These are phyloP conservation scores for Colossoma macropomum DNA, from an alignment of 2,113 vertebrate genomes.

Conservation along the genomic window DNA sequence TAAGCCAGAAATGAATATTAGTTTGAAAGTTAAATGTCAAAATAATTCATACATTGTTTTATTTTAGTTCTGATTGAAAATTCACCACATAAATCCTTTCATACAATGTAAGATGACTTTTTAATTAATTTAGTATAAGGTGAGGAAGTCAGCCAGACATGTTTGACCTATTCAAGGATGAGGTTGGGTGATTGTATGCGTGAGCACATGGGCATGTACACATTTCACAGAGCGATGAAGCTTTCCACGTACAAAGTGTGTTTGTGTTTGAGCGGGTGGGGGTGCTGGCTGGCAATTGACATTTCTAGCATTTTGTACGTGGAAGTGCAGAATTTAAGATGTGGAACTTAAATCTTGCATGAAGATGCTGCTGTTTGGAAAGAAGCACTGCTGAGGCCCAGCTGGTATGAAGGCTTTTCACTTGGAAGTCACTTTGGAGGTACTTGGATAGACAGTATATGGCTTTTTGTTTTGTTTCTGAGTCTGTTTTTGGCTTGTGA, in stretches of 20 bases:
- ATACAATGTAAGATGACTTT: background rate
- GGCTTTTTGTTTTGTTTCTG: background rate
- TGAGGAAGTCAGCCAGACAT: background rate
- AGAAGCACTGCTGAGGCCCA: conserved; percentile 48
- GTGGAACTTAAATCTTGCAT: conserved; percentile 74
- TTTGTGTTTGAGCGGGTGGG: background rate
- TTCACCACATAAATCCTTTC: background rate
- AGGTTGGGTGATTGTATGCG: background rate
- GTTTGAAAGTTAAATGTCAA: background rate
- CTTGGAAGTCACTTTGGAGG: background rate
- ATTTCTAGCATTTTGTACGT: conserved; percentile 72
- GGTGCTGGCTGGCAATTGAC: conserved; percentile 37
- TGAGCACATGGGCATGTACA: background rate
- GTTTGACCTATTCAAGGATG: background rate
- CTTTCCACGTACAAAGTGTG: background rate
- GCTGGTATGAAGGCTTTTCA: background rate
- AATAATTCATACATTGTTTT: background rate
- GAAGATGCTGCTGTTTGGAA: conserved; percentile 66
- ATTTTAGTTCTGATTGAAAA: background rate
- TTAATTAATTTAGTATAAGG: background rate
- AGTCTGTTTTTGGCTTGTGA: background rate
- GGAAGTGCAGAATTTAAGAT: conserved; percentile 72
- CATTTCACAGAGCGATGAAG: background rate
- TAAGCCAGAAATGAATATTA: no score
- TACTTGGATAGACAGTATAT: background rate